phyloP scores from a whole-genome alignment of 1,140 invertebrate species.

The Sarcophaga bullata region DNA sequence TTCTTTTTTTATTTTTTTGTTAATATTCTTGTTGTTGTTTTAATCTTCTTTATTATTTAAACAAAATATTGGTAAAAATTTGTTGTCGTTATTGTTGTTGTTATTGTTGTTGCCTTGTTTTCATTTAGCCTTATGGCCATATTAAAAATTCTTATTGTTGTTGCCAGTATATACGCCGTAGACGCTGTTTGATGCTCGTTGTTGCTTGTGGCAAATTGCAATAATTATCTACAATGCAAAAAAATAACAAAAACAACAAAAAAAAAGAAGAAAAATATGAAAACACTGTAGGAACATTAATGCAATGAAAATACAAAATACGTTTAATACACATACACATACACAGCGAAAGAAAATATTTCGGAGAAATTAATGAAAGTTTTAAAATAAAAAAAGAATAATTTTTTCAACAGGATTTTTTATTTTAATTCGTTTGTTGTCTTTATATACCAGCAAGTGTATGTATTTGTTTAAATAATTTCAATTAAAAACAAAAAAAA shows the following conservation, averaged over 20 bases:
- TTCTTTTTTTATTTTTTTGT: no score
- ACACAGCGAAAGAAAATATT: neutral
- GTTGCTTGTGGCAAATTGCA: slow-evolving; percentile 33
- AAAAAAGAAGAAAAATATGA: neutral
- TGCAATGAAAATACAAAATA: neutral
- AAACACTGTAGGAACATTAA: no score
- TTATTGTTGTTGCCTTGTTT: slow-evolving; percentile 4
- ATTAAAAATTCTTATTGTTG: neutral
- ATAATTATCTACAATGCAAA: slow-evolving; percentile 38
- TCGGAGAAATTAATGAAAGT: slow-evolving; percentile 31
- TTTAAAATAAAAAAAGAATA: neutral
- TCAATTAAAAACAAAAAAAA: no score
- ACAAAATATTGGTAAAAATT: slow-evolving; percentile 18
- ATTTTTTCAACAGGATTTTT: neutral
- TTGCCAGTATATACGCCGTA: neutral
- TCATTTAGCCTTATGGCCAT: slow-evolving; percentile 28
- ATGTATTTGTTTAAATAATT: no score
- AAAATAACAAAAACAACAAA: neutral
- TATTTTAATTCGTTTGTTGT: no score
- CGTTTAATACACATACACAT: neutral
- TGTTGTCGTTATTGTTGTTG: no score
- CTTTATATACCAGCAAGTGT: no score
- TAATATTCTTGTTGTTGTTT: neutral
- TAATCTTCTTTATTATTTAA: neutral
- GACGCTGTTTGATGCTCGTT: neutral